phyloP scores from a whole-genome alignment of 2,888 invertebrate species.

The Yponomeuta cagnagella region DNA sequence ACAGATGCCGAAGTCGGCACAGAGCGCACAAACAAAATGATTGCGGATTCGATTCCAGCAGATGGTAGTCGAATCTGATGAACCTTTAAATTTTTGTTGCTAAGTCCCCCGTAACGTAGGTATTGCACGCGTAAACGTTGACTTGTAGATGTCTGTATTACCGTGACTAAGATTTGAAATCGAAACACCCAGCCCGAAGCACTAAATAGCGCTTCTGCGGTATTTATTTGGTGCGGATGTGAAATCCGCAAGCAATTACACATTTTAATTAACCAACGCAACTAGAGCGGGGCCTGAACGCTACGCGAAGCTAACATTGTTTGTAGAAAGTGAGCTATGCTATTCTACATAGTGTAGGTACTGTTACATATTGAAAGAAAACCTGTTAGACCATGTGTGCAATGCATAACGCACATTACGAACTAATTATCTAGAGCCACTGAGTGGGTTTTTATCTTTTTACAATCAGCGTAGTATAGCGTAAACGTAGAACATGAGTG shows the following conservation, averaged over 20 bases:
- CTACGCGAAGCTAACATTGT: constrained; percentile 38
- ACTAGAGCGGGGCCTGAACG: constrained; percentile 65
- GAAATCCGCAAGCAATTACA: constrained; percentile 73
- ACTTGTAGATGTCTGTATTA: no score
- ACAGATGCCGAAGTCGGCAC: no score
- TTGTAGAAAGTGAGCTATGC: constrained; percentile 63
- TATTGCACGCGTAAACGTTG: no score
- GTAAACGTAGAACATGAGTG: no score
- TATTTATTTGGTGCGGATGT: constrained; percentile 53
- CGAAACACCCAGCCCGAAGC: background rate
- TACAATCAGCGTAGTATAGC: background rate
- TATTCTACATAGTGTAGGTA: constrained; percentile 24
- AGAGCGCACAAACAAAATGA: no score
- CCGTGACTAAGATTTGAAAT: no score
- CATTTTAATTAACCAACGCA: constrained; percentile 70
- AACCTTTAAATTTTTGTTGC: no score
- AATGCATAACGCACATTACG: constrained; percentile 4
- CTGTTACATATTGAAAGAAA: constrained; percentile 5
- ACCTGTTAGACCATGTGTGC: constrained; percentile 5
- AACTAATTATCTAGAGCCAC: background rate
- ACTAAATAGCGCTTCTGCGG: background rate
- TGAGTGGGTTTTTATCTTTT: background rate
- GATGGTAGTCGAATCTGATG: no score
- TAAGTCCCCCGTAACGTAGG: no score
- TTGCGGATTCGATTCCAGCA: no score